A percentile compares a stretch with the other conserved stretches of the same genome.
Conservation (phyloP, 2,888 invertebrate genomes). For the Boloria euphrosyne region DNA sequence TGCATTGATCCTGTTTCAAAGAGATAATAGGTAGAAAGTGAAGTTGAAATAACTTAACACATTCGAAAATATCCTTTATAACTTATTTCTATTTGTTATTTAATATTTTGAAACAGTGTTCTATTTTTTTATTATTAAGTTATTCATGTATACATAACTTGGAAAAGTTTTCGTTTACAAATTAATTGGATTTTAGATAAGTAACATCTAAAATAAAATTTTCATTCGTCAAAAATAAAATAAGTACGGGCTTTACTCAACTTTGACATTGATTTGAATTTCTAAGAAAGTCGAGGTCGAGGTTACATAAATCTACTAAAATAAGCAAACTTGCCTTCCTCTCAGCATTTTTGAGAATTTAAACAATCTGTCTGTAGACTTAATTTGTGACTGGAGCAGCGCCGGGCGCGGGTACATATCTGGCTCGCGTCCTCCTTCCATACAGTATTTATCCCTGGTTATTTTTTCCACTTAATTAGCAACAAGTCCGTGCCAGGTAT, state of each 20-base stretch:
- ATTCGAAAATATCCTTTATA: too few relatives aligned
- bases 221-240: too few relatives aligned
- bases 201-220: too few relatives aligned
- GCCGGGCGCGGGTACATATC: neutral
- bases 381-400: neutral
- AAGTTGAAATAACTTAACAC: too few relatives aligned
- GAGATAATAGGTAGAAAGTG: too few relatives aligned
- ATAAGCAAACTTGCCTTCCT: neutral
- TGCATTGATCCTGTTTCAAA: too few relatives aligned
- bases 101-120: too few relatives aligned
- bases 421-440: neutral
- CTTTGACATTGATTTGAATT: neutral
- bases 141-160: too few relatives aligned
- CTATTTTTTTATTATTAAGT: too few relatives aligned
- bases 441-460: slow-evolving; percentile 8
- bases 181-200: too few relatives aligned
- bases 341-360: neutral
- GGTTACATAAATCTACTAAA: neutral
- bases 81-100: too few relatives aligned
- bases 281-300: neutral
- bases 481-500: slow-evolving; percentile 5
- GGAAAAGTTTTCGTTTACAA: too few relatives aligned
- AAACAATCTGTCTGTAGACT: neutral
- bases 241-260: neutral
- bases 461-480: slow-evolving; percentile 15